phyloP scores from a whole-genome alignment of 2,797 vertebrate species.

The Galaxias olidus region DNA sequence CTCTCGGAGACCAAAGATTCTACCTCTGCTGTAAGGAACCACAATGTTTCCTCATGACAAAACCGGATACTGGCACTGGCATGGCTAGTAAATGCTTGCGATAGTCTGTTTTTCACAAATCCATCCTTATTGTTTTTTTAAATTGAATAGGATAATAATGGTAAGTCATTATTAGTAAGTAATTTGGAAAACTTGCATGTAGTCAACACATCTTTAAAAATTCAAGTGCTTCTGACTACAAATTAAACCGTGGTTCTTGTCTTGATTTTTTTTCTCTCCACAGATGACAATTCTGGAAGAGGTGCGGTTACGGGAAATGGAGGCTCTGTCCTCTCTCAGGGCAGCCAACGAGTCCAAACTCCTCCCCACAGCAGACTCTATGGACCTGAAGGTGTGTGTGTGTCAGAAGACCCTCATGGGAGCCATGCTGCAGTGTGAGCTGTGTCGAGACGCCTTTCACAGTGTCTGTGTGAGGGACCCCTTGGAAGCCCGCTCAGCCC shows the following conservation, averaged over 20 bases:
- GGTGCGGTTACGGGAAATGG: constrained; percentile 88
- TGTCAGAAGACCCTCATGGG: constrained; percentile 89
- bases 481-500: constrained; percentile 48
- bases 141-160: too few species aligned
- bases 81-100: too few species aligned
- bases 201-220: too few species aligned
- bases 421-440: constrained; percentile 95
- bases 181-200: too few species aligned
- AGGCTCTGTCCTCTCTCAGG: constrained; percentile 84
- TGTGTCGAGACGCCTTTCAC: constrained; percentile 94
- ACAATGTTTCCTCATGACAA: too few species aligned
- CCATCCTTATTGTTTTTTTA: too few species aligned
- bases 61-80: too few species aligned
- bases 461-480: constrained; percentile 80
- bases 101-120: too few species aligned
- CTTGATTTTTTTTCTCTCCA: too few species aligned
- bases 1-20: constrained; percentile 88
- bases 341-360: constrained; percentile 88
- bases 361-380: constrained; percentile 79
- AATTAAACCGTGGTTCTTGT: too few species aligned
- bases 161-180: too few species aligned
- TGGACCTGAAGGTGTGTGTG: constrained; percentile 85
- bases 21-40: constrained; percentile 86
- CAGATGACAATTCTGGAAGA: constrained; percentile 92
- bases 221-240: too few species aligned